A percentile compares a stretch with the other conserved stretches of the same genome.
Conservation (phyloP, 2,888 invertebrate genomes). For the Sarcophaga variegata region DNA sequence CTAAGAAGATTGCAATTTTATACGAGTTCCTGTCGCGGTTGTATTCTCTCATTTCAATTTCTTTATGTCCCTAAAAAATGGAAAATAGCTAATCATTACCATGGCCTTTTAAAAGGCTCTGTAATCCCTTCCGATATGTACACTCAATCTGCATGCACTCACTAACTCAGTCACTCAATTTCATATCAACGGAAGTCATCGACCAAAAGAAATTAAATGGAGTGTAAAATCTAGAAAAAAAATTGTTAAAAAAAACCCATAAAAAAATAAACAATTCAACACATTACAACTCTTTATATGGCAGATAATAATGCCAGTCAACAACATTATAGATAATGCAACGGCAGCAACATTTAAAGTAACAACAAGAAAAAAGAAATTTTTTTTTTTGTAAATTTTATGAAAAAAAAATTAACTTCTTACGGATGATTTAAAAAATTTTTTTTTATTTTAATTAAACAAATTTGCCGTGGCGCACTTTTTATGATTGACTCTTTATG, state of each 20-base stretch:
- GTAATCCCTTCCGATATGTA: neutral
- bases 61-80: too few relatives aligned
- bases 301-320: conserved; percentile 35
- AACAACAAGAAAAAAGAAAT: conserved; percentile 1
- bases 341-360: conserved; percentile 23
- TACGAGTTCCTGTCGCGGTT: too few relatives aligned
- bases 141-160: neutral
- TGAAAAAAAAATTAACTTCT: neutral
- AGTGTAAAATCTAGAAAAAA: conserved; percentile 49
- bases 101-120: neutral
- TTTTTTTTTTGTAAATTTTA: neutral
- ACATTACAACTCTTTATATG: conserved; percentile 44
- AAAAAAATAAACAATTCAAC: conserved; percentile 43
- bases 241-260: conserved; percentile 53
- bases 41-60: too few relatives aligned
- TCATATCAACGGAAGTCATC: conserved; percentile 50
- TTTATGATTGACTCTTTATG: conserved; percentile 54
- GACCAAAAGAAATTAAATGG: conserved; percentile 38
- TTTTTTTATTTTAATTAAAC: conserved; percentile 51
- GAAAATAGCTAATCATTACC: neutral
- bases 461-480: conserved; percentile 57
- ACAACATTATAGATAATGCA: conserved; percentile 10
- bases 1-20: too few relatives aligned
- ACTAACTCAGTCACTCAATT: neutral
- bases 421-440: neutral